Conservation (phyloP, 1,140 invertebrate genomes). For the Leptoteleia sp. region DNA sequence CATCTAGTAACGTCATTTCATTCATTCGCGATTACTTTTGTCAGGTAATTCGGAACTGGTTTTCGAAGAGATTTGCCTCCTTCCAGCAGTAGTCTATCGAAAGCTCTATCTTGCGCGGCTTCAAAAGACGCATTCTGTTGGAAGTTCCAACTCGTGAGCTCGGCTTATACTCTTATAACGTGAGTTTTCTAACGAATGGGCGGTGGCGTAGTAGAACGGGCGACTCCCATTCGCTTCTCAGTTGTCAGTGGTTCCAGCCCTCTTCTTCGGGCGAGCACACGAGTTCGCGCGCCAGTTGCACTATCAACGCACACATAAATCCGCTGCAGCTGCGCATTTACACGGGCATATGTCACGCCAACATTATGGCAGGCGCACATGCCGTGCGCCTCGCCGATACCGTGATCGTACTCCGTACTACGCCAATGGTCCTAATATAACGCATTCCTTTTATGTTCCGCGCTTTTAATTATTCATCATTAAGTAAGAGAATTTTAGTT, state of each 20-base stretch:
- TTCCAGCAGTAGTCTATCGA: constrained; percentile 57
- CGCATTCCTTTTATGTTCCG: constrained; percentile 5
- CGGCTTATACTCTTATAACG: too few relatives aligned
- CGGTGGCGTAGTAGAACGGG: constrained; percentile 76
- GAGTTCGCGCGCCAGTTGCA: constrained; percentile 64
- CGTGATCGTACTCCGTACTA: constrained; percentile 25
- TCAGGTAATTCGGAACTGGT: constrained; percentile 66
- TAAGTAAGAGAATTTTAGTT: too few relatives aligned
- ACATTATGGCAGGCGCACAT: constrained; percentile 61
- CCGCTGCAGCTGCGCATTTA: constrained; percentile 64
- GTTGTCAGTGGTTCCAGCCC: constrained; percentile 77
- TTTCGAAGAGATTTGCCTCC: constrained; percentile 61
- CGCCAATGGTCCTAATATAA: constrained; percentile 19
- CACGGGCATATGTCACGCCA: constrained; percentile 60
- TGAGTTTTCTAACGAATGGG: constrained; percentile 73
- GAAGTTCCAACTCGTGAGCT: constrained; percentile 57
- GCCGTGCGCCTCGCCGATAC: constrained; percentile 24
- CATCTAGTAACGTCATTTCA: constrained; percentile 44
- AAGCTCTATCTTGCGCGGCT: constrained; percentile 61
- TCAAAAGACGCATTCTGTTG: constrained; percentile 64
- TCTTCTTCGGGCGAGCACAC: constrained; percentile 69
- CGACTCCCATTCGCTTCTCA: constrained; percentile 78
- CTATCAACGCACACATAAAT: constrained; percentile 54
- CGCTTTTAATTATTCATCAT: constrained; percentile 2
- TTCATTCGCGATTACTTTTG: constrained; percentile 55